Conservation (phyloP, 2,113 vertebrate species). For the Pelobates fuscus region DNA sequence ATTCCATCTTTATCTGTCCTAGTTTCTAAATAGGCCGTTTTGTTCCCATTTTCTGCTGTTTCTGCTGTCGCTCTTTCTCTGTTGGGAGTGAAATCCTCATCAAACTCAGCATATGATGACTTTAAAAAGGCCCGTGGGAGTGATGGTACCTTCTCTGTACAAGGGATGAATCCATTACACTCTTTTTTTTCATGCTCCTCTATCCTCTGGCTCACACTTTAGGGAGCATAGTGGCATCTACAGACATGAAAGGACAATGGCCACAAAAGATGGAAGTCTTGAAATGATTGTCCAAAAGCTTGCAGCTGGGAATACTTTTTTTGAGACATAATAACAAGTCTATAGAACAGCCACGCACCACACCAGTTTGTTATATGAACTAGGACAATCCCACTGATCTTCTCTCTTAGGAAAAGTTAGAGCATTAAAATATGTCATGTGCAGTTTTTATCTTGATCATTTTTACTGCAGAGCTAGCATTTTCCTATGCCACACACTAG, state of each 20-base stretch:
- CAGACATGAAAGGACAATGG: constrained; percentile 7
- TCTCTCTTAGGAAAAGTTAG: too few species aligned
- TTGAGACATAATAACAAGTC: too few species aligned
- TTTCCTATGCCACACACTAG: too few species aligned
- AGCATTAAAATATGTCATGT: too few species aligned
- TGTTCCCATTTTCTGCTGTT: constrained; percentile 43
- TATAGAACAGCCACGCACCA: too few species aligned
- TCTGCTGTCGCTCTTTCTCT: constrained; percentile 40
- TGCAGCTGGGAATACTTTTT: too few species aligned
- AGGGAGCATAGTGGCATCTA: constrained; percentile 12
- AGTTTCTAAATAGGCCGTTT: constrained; percentile 59
- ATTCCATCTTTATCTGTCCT: constrained; percentile 53
- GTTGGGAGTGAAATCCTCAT: constrained; percentile 48
- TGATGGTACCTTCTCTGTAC: not conserved
- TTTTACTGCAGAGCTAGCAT: too few species aligned
- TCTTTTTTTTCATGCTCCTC: constrained; percentile 17
- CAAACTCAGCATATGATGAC: constrained; percentile 48
- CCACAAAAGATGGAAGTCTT: not conserved
- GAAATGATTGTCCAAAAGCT: not conserved
- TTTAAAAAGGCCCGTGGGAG: constrained; percentile 6
- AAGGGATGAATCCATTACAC: not conserved
- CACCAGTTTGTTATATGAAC: too few species aligned
- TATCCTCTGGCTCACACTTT: not conserved
- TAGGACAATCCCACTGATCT: too few species aligned
- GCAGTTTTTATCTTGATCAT: too few species aligned